Evolutionary conservation across 2,888 invertebrate genomes (phyloP).

Genomic region (Minunthozetes semirufus): DNA sequence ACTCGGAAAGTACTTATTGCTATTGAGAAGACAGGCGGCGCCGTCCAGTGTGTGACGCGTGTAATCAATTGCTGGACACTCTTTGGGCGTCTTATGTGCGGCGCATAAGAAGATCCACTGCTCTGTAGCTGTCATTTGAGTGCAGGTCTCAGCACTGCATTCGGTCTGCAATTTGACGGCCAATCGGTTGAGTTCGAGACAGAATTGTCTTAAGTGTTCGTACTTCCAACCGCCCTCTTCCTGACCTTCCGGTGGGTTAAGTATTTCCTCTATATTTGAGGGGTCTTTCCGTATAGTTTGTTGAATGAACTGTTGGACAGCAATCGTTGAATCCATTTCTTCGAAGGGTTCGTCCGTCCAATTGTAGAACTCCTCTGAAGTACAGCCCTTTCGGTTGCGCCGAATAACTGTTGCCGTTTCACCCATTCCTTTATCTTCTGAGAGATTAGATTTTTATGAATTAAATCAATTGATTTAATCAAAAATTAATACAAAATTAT

Average conservation of each 20-base stretch:
- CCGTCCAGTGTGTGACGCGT: slow-evolving; percentile 97
- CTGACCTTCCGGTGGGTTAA: slow-evolving; percentile 93
- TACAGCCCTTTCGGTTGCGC: slow-evolving; percentile 81
- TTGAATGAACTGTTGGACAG: slow-evolving; percentile 95
- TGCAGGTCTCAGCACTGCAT: slow-evolving; percentile 93
- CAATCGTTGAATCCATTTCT: slow-evolving; percentile 98
- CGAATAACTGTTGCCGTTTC: slow-evolving; percentile 28
- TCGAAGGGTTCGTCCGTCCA: slow-evolving; percentile 99
- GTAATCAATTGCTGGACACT: slow-evolving; percentile 99
- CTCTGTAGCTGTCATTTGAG: slow-evolving; percentile 99
- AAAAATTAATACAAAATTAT: too few species aligned
- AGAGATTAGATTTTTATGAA: too few species aligned
- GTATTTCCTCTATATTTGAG: slow-evolving; percentile 82
- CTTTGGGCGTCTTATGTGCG: slow-evolving; percentile 99
- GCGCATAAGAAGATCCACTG: slow-evolving; percentile 99
- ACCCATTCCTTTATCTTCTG: not conserved
- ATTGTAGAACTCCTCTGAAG: slow-evolving; percentile 85
- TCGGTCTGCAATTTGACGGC: slow-evolving; percentile 83
- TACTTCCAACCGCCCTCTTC: slow-evolving; percentile 99
- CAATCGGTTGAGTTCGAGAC: slow-evolving; percentile 98
- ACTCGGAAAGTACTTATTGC: slow-evolving; percentile 96
- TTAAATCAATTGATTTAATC: too few species aligned
- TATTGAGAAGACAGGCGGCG: slow-evolving; percentile 95
- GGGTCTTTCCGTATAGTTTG: slow-evolving; percentile 91
- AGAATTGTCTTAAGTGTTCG: slow-evolving; percentile 97